Percentiles rank a stretch among this genome's conserved stretches.
phyloP scores from a whole-genome alignment of 2,888 invertebrate genomes.

The Monoplex corrugatus region DNA sequence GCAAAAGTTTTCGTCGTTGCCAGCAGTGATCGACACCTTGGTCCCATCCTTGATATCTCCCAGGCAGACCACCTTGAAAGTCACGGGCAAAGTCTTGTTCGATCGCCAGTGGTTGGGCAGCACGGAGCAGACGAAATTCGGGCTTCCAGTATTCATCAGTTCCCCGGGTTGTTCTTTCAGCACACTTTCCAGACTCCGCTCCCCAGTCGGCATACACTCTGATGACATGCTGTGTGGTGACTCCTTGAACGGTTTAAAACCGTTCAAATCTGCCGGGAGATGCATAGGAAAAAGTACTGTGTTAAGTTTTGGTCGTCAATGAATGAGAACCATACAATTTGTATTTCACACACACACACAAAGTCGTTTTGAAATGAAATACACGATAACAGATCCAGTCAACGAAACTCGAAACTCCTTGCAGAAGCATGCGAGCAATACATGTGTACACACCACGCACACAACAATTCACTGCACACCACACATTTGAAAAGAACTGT shows the following conservation, averaged over 20 bases:
- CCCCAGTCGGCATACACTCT: constrained; percentile 59
- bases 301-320: not conserved
- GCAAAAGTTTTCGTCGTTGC: constrained; percentile 98
- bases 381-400: too few species aligned
- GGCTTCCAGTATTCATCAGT: constrained; percentile 94
- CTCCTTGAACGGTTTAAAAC: constrained; percentile 78
- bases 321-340: not conserved
- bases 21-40: constrained; percentile 94
- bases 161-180: constrained; percentile 95
- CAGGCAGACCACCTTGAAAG: constrained; percentile 94
- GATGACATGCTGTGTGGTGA: constrained; percentile 73
- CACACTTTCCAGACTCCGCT: constrained; percentile 72
- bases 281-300: constrained; percentile 76
- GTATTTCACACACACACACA: too few species aligned
- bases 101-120: constrained; percentile 98
- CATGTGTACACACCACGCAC: not conserved
- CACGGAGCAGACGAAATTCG: constrained; percentile 96
- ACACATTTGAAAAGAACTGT: not conserved
- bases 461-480: not conserved
- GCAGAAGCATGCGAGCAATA: too few species aligned
- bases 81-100: constrained; percentile 97
- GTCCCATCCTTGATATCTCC: constrained; percentile 96
- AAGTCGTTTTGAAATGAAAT: too few species aligned
- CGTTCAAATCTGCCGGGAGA: constrained; percentile 80
- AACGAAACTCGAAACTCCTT: too few species aligned